phyloP scores from a whole-genome alignment of 92 coral and sea anemone species.

The Zoanthus sansibaricus region DNA sequence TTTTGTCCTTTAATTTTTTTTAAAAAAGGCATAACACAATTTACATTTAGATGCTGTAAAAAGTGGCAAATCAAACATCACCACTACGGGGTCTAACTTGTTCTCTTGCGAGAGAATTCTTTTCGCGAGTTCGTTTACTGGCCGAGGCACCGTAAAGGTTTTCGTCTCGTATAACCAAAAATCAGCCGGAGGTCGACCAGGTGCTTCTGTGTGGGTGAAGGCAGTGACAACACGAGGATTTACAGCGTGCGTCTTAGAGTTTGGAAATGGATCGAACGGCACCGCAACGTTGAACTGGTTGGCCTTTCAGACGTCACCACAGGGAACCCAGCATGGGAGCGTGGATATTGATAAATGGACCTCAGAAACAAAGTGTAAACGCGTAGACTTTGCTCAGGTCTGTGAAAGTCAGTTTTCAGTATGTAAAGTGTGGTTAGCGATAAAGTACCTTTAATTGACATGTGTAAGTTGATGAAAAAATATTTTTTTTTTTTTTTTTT shows the following conservation, averaged over 20 bases:
- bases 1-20: neutral
- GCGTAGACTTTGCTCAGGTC: conserved; percentile 37
- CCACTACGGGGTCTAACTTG: neutral
- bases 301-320: conserved; percentile 34
- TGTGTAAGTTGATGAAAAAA: too few relatives aligned
- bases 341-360: conserved; percentile 48
- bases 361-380: conserved; percentile 47
- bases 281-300: conserved; percentile 43
- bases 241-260: conserved; percentile 40
- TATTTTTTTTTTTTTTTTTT: too few relatives aligned
- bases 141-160: conserved; percentile 19
- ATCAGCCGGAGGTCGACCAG: conserved; percentile 20
- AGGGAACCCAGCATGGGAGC: conserved; percentile 45
- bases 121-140: conserved; percentile 22
- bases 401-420: neutral
- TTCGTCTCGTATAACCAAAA: conserved; percentile 30
- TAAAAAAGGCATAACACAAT: neutral
- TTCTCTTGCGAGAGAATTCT: conserved; percentile 13
- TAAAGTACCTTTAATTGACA: too few relatives aligned
- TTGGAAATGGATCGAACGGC: conserved; percentile 47
- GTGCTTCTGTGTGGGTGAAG: conserved; percentile 50
- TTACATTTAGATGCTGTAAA: neutral
- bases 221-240: conserved; percentile 32
- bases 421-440: too few relatives aligned
- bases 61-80: conserved; percentile 30